Evolutionary conservation across 2,888 invertebrate genomes (phyloP), one percentile per base, ranked within the genome.

Genomic region (Pycnomerus fuliginosus): DNA sequence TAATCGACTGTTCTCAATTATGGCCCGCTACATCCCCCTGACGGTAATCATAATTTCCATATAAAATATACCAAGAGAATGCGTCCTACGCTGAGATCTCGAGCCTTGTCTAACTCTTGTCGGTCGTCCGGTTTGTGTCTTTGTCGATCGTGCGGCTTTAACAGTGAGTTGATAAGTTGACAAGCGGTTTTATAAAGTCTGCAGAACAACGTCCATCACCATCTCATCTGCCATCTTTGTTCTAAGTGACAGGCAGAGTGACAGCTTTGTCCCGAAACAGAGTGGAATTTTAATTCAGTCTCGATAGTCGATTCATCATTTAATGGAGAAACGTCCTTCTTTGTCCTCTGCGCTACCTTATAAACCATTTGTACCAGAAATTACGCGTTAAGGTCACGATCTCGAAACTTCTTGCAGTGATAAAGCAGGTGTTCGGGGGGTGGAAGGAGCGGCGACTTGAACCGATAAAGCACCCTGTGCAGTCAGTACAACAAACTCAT

Each of bases 401-500:
- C n/a, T n/a, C n/a, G n/a, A n/a, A n/a, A n/a, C n/a, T n/a, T n/a
- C n/a, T n/a, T n/a, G n/a, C n/a, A n/a, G n/a, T n/a, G n/a, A n/a
- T n/a, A n/a, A n/a, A n/a, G n/a, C n/a, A n/a, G n/a, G n/a, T n/a
- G n/a, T n/a, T n/a, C n/a, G n/a, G n/a, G n/a, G n/a, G n/a, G n/a
- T n/a, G n/a, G 27, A 17, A 11, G 27, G 27, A 36, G 31, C 24
- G 39, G 39, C 39, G 39, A 39, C 31, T 31, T 31, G 40, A 33
- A 7, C 38, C 38, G 33, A 33, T 33, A 33, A 33, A 33, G 27
- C 36, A 24, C 35, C 38, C 44, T 61, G 62, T 60, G 62, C 60
- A 64, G 64, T 66, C 65, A 62, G 68, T 69, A 71, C 69, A 73
- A 74, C 73, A 73, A 73, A 74, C 74, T 74, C 74, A 71, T 69